Percentiles rank a stretch among this genome's conserved stretches.
Conservation (phyloP, 2,113 vertebrate genomes). For the Aphyosemion australe region DNA sequence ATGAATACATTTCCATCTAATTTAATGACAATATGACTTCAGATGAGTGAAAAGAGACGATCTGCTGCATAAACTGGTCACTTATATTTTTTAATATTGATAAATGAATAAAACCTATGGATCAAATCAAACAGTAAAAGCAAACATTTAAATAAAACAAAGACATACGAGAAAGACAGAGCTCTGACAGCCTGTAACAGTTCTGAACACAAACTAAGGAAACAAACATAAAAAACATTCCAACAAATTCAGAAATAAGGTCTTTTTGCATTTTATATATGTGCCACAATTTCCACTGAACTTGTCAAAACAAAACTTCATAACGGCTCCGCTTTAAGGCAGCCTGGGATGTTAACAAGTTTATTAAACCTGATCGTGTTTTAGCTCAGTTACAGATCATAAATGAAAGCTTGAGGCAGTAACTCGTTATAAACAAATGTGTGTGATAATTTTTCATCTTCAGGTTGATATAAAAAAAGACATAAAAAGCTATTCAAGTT, state of each 20-base stretch:
- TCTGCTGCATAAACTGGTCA: not conserved
- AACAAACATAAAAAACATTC: conserved; percentile 26
- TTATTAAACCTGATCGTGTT: not conserved
- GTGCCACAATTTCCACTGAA: conserved; percentile 18
- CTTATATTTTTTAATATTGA: not conserved
- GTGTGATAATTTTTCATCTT: not conserved
- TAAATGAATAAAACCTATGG: not conserved
- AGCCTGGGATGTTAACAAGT: not conserved
- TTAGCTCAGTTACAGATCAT: not conserved
- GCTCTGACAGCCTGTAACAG: conserved; percentile 1
- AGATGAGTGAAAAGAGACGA: not conserved
- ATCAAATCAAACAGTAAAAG: conserved; percentile 25
- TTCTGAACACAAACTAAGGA: conserved; percentile 33
- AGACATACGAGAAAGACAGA: not conserved
- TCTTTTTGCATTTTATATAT: conserved; percentile 23
- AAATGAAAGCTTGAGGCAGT: conserved; percentile 23
- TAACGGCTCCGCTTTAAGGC: not conserved
- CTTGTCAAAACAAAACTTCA: conserved; percentile 11
- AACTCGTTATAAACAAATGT: too few relatives aligned
- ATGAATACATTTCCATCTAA: not conserved
- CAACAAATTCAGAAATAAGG: conserved; percentile 19
- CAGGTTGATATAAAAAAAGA: conserved; percentile 10
- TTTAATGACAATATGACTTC: not conserved
- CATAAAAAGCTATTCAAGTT: not conserved
- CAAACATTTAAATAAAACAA: conserved; percentile 12